These are phyloP conservation scores for Tenthredo distinguenda DNA, from an alignment of 2,888 invertebrate species.

Conservation along the genomic window DNA sequence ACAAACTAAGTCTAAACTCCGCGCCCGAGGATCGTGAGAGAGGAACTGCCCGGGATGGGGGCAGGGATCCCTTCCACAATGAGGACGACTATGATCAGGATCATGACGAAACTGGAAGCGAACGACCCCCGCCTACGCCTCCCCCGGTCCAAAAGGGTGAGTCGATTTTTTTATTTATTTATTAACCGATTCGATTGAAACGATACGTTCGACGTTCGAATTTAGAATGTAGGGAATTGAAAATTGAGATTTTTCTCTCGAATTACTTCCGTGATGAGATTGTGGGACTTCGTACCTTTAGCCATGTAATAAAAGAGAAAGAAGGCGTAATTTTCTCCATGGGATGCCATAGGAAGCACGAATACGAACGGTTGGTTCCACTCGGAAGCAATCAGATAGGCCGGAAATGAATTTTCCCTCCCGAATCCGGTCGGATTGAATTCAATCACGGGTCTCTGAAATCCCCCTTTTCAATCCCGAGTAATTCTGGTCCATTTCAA, in stretches of 20 bases:
- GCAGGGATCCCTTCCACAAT: slow-evolving; percentile 71
- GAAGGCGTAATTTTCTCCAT: neutral
- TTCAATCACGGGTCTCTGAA: slow-evolving; percentile 14
- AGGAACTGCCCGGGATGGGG: slow-evolving; percentile 62
- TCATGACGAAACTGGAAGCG: slow-evolving; percentile 79
- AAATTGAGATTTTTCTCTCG: slow-evolving; percentile 16
- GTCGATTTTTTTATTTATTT: slow-evolving; percentile 35
- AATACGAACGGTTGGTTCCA: neutral
- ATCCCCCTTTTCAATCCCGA: slow-evolving; percentile 41
- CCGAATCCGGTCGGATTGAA: slow-evolving; percentile 16
- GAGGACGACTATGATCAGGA: slow-evolving; percentile 77
- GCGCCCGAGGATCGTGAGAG: slow-evolving; percentile 75
- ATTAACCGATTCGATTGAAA: neutral
- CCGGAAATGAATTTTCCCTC: slow-evolving; percentile 42
- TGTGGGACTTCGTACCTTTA: neutral
- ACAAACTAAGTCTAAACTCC: slow-evolving; percentile 90
- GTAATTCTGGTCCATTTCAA: slow-evolving; percentile 17
- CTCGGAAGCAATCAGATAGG: slow-evolving; percentile 42
- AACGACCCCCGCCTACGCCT: slow-evolving; percentile 72
- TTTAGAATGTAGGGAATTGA: neutral
- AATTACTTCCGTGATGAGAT: neutral
- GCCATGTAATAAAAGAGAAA: neutral
- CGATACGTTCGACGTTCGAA: neutral
- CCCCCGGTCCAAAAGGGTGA: slow-evolving; percentile 74
- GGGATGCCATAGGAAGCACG: slow-evolving; percentile 13